A percentile compares a stretch with the other conserved stretches of the same genome.
Conservation (phyloP, 2,888 invertebrate genomes). For the Agrochola macilenta region DNA sequence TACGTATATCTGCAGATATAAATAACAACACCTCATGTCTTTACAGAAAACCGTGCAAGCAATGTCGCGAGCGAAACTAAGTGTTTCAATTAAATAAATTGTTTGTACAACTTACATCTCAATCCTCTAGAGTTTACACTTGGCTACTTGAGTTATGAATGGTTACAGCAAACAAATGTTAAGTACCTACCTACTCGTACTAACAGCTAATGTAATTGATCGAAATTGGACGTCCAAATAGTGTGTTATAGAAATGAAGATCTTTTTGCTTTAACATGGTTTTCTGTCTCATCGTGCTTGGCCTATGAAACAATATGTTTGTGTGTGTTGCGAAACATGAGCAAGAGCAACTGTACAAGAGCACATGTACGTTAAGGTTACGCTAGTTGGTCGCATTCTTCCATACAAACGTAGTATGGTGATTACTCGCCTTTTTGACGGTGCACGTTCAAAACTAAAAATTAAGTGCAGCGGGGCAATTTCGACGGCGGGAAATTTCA, state of each 20-base stretch:
- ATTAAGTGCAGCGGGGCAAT: no score
- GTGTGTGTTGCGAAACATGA: neutral
- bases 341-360: neutral
- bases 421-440: no score
- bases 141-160: slow-evolving; percentile 27
- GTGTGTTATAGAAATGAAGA: neutral
- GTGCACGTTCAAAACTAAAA: no score
- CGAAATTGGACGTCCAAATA: neutral
- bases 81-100: slow-evolving; percentile 54
- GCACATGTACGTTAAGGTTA: no score
- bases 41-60: slow-evolving; percentile 24
- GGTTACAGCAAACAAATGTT: slow-evolving; percentile 30
- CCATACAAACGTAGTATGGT: no score
- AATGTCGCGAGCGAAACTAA: slow-evolving; percentile 17
- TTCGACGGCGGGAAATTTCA: no score
- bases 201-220: slow-evolving; percentile 40
- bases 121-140: slow-evolving; percentile 12
- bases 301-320: neutral
- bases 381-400: no score
- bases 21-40: slow-evolving; percentile 3
- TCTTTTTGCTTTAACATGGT: neutral
- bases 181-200: no score
- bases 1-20: slow-evolving; percentile 7
- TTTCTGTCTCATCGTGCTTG: neutral
- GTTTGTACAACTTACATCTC: slow-evolving; percentile 38